Percentiles rank a stretch among this genome's conserved stretches.
Conservation (phyloP, 1,140 invertebrate genomes). For the Polypedilum pembai region DNA sequence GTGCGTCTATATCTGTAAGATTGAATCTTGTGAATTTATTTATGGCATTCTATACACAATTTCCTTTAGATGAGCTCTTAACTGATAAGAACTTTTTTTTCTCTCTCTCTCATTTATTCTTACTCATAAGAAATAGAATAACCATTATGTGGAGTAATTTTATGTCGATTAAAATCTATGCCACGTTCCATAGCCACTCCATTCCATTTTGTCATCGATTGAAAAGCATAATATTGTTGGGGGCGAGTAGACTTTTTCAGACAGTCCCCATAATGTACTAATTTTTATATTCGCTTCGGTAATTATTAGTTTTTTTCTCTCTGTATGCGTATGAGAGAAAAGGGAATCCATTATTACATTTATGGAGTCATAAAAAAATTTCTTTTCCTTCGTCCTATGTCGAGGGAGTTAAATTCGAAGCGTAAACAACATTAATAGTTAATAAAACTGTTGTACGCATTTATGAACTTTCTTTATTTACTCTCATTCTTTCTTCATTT, state of each 20-base stretch:
- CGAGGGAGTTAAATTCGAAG: not conserved
- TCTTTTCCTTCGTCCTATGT: not conserved
- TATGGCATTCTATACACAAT: not conserved
- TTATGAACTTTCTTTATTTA: not conserved
- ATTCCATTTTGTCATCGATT: conserved; percentile 9
- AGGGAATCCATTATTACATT: conserved; percentile 6
- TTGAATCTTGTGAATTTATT: conserved; percentile 6
- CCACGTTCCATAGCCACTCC: not conserved
- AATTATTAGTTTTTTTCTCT: not conserved
- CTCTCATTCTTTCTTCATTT: not conserved
- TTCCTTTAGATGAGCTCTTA: not conserved
- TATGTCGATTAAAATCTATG: conserved; percentile 17
- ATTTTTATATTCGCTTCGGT: not conserved
- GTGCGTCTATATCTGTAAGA: not conserved
- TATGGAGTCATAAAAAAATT: conserved; percentile 3
- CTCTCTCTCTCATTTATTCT: not conserved
- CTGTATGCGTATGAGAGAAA: not conserved
- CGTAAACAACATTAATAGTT: conserved; percentile 18
- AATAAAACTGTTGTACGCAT: conserved; percentile 18
- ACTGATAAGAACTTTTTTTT: no score
- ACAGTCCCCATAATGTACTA: conserved; percentile 11
- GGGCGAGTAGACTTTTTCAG: not conserved
- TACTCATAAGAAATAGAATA: not conserved
- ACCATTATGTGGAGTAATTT: conserved; percentile 11
- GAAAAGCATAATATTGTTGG: not conserved